These are phyloP conservation scores for Taenioides sp. DNA, from an alignment of 2,797 vertebrate species.

Conservation along the genomic window DNA sequence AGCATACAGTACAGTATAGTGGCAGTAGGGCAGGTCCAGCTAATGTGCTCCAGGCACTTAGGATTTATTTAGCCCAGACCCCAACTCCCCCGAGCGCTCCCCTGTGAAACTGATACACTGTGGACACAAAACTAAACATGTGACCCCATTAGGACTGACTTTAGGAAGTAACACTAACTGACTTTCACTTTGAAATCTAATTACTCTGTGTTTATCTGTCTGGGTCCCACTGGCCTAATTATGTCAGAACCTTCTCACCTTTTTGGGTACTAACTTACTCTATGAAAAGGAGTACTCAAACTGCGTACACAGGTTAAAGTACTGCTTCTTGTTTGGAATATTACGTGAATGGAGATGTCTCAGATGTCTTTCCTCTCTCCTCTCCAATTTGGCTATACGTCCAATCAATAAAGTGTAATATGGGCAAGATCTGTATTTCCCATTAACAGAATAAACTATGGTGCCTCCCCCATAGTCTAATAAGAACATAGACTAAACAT, in stretches of 20 bases:
- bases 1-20: not conserved
- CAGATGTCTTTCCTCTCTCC: too few species aligned
- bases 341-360: not conserved
- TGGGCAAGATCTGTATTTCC: too few species aligned
- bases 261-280: not conserved
- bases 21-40: slow-evolving; percentile 27
- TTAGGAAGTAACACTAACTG: not conserved
- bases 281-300: not conserved
- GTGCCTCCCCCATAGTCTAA: too few species aligned
- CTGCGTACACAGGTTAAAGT: not conserved
- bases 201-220: slow-evolving; percentile 11
- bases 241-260: not conserved
- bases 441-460: too few species aligned
- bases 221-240: not conserved
- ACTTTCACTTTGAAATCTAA: not conserved
- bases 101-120: slow-evolving; percentile 13
- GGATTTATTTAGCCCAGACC: slow-evolving; percentile 14
- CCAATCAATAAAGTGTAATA: too few species aligned
- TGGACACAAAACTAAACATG: not conserved
- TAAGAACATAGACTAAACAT: too few species aligned
- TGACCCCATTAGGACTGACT: slow-evolving; percentile 1
- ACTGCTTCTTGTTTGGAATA: not conserved
- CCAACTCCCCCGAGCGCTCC: slow-evolving; percentile 10
- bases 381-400: not conserved
- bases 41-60: slow-evolving; percentile 40